A percentile compares a stretch with the other conserved stretches of the same genome.
Conservation (phyloP, 1,140 invertebrate genomes). For the Trialeurodes vaporariorum region DNA sequence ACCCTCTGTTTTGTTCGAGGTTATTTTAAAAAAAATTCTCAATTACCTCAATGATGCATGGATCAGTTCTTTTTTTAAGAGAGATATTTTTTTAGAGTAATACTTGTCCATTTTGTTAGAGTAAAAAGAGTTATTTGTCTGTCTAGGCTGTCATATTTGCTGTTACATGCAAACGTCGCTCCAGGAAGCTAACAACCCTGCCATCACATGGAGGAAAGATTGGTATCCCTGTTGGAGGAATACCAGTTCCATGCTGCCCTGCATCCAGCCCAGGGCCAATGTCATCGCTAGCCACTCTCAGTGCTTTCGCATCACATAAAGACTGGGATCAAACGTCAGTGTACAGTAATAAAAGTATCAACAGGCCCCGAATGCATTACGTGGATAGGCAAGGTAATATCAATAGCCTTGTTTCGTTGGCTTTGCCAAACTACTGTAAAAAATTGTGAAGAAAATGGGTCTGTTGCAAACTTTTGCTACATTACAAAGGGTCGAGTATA, state of each 20-base stretch:
- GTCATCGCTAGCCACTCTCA: slow-evolving; percentile 63
- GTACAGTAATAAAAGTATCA: slow-evolving; percentile 79
- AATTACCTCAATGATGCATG: too few species aligned
- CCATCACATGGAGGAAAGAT: slow-evolving; percentile 39
- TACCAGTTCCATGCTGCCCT: slow-evolving; percentile 61
- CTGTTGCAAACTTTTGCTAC: too few species aligned
- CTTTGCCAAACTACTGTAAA: too few species aligned
- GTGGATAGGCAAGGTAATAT: slow-evolving; percentile 46
- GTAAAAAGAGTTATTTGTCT: too few species aligned
- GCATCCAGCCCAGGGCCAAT: slow-evolving; percentile 61
- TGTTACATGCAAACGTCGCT: slow-evolving; percentile 52
- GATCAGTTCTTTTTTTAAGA: too few species aligned
- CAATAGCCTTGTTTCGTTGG: too few species aligned
- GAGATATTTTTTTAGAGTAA: too few species aligned
- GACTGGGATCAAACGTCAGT: slow-evolving; percentile 91
- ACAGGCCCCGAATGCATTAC: slow-evolving; percentile 67
- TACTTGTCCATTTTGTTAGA: too few species aligned
- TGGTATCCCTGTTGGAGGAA: slow-evolving; percentile 50
- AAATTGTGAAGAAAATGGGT: too few species aligned
- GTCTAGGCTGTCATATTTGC: slow-evolving; percentile 49
- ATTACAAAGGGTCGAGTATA: too few species aligned
- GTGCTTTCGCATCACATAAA: slow-evolving; percentile 67
- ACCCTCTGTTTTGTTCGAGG: too few species aligned
- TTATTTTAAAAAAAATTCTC: too few species aligned
- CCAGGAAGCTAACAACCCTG: slow-evolving; percentile 58